Evolutionary conservation across 2,888 invertebrate genomes (phyloP).

Genomic region (Dasysyrphus tricinctus): DNA sequence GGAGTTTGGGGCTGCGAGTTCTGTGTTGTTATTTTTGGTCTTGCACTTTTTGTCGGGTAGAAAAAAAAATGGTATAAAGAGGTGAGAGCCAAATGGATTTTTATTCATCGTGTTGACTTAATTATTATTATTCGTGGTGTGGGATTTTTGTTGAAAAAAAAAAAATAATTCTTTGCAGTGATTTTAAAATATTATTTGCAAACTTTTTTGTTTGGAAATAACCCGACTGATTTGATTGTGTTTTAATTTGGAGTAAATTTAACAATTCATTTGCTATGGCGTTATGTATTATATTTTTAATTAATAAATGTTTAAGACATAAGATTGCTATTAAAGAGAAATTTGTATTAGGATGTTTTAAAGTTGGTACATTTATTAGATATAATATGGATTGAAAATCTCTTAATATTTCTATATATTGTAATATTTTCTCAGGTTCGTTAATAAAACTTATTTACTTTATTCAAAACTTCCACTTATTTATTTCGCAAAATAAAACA

Average conservation of each 20-base stretch:
- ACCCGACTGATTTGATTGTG: not conserved
- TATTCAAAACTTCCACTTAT: no score
- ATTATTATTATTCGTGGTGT: constrained; percentile 68
- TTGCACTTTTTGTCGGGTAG: constrained; percentile 48
- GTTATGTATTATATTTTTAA: no score
- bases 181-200: not conserved
- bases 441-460: no score
- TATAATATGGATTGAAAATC: no score
- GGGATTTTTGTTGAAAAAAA: not conserved
- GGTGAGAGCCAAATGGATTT: constrained; percentile 66
- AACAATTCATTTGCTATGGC: no score
- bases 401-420: no score
- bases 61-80: constrained; percentile 32
- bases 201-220: not conserved
- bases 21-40: constrained; percentile 38
- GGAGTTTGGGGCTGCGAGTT: not conserved
- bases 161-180: not conserved
- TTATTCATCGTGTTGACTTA: constrained; percentile 64
- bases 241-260: not conserved
- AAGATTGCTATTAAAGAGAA: no score
- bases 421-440: no score
- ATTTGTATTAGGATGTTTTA: no score
- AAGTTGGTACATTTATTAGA: no score
- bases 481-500: no score
- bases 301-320: no score